These are phyloP conservation scores for Carabus problematicus DNA, from an alignment of 2,888 invertebrate genomes.

Conservation along the genomic window DNA sequence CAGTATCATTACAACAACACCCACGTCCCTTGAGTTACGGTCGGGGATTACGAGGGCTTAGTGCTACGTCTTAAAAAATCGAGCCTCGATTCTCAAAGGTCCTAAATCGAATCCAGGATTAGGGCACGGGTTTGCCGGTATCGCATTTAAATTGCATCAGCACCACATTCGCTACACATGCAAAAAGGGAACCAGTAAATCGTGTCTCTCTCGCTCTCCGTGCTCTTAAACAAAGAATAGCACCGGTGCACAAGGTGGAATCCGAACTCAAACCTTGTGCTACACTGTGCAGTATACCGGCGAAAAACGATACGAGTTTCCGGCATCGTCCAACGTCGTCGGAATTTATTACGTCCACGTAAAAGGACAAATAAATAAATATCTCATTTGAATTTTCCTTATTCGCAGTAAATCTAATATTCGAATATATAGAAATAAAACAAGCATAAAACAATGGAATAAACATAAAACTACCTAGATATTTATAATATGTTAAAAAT, in stretches of 20 bases:
- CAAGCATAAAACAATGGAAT: conserved; percentile 1
- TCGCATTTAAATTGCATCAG: conserved; percentile 32
- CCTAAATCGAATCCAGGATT: conserved; percentile 40
- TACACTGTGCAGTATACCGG: too few relatives aligned
- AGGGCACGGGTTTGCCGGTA: conserved; percentile 18
- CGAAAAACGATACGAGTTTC: too few relatives aligned
- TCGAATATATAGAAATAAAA: not conserved
- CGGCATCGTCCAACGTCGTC: conserved; percentile 10
- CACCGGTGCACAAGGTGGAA: too few relatives aligned
- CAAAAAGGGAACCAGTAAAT: conserved; percentile 7
- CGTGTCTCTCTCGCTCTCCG: not conserved
- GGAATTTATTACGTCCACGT: conserved; percentile 6
- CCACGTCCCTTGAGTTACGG: conserved; percentile 27
- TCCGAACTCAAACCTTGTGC: too few relatives aligned
- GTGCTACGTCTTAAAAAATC: conserved; percentile 31
- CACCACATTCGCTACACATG: conserved; percentile 7
- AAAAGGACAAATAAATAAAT: conserved; percentile 1
- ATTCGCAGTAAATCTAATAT: not conserved
- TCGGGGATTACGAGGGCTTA: conserved; percentile 35
- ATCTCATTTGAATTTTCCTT: conserved; percentile 8
- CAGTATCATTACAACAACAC: conserved; percentile 38
- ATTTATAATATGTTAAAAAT: too few relatives aligned
- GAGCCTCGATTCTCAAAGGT: conserved; percentile 32
- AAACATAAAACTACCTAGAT: too few relatives aligned
- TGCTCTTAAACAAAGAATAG: conserved; percentile 11